Evolutionary conservation across 2,888 invertebrate genomes (phyloP).

Genomic region (Rhagonycha lutea): DNA sequence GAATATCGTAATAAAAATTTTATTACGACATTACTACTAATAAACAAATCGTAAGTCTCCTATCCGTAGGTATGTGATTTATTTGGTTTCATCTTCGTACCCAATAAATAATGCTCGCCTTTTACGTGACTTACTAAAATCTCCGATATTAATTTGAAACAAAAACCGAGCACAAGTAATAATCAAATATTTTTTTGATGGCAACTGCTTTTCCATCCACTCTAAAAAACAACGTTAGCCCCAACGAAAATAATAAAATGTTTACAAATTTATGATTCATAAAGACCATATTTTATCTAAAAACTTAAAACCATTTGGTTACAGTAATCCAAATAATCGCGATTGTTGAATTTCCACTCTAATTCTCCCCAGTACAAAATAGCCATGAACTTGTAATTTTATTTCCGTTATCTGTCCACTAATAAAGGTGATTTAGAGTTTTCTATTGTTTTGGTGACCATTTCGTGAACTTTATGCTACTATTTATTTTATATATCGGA

Average conservation of each 20-base stretch:
- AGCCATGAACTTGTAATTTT: background rate
- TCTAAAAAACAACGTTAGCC: too few species aligned
- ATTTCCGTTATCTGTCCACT: background rate
- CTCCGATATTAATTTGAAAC: too few species aligned
- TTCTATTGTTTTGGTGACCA: background rate
- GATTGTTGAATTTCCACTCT: background rate
- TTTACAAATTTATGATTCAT: too few species aligned
- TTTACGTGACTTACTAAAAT: too few species aligned
- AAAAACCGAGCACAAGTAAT: too few species aligned
- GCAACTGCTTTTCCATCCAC: too few species aligned
- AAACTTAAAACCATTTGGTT: background rate
- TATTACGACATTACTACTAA: slow-evolving; percentile 10
- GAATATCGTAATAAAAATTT: slow-evolving; percentile 6
- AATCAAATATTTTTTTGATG: too few species aligned
- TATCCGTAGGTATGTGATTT: background rate
- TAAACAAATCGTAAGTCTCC: background rate
- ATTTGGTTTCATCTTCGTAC: background rate
- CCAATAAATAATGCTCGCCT: too few species aligned
- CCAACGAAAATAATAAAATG: too few species aligned
- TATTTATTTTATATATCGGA: background rate
- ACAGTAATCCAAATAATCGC: background rate
- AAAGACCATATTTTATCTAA: background rate
- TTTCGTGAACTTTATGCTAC: background rate
- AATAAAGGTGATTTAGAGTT: background rate
- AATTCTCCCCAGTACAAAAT: background rate